These are phyloP conservation scores for Poecilobothrus nobilitatus DNA, from an alignment of 2,888 invertebrate genomes.

Conservation along the genomic window DNA sequence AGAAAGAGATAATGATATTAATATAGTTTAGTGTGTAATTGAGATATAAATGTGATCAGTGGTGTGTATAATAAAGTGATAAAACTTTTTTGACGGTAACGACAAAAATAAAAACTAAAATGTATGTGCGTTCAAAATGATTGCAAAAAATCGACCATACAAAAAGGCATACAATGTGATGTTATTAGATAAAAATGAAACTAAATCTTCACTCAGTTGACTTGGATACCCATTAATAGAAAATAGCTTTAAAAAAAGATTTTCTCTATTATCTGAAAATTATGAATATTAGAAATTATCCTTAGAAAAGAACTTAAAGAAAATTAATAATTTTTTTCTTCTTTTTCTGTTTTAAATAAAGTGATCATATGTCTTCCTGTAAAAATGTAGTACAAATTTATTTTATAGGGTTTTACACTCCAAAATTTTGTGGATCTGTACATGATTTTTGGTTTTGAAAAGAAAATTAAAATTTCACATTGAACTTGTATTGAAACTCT, in stretches of 20 bases:
- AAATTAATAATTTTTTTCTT: background rate
- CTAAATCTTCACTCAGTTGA: no score
- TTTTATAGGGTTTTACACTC: no score
- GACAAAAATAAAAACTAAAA: no score
- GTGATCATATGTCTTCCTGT: no score
- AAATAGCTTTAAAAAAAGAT: background rate
- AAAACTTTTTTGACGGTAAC: background rate
- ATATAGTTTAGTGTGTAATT: background rate
- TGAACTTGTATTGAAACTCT: no score
- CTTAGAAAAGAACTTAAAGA: background rate
- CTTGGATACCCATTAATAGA: background rate
- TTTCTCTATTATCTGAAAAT: background rate
- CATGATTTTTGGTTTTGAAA: no score
- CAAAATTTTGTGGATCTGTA: no score
- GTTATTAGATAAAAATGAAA: background rate
- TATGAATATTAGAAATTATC: background rate
- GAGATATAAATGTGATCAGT: background rate
- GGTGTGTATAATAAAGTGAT: conserved; percentile 4
- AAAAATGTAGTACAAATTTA: no score
- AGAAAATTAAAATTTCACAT: no score
- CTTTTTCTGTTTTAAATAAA: no score
- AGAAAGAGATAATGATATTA: background rate
- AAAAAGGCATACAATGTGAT: background rate
- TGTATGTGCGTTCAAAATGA: background rate
- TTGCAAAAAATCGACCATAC: background rate